Evolutionary conservation across 2,113 vertebrate genomes (phyloP), one percentile per base, ranked within the genome.

Genomic region (Neoarius graeffei): DNA sequence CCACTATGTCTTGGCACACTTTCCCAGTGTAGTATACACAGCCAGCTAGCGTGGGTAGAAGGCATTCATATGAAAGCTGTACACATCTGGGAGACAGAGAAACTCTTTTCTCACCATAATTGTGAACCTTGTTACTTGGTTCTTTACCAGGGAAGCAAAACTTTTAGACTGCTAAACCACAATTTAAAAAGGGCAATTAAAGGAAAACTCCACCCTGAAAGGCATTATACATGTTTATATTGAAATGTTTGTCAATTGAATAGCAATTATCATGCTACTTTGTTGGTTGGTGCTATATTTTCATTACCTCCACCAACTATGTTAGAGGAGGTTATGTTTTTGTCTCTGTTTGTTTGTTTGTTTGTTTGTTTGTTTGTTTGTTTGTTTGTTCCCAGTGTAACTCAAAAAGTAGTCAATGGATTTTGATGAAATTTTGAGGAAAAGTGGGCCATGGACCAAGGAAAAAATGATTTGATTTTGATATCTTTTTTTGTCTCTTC

Each of bases 61-160:
- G 80, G 35, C 57, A 82, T 5, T 82, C 80, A 25, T 42, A 62
- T 62, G 57, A 62, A 82, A 11, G 30, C 10, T 82, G 80, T 42
- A 62, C 57, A 82, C 57, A 62, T 82, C 80, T 82, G 80, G 80
- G 80, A 62, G n/a, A 62, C 57, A 42, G 57, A 42, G 57, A 81
- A 42, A 6, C 27, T 60, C 20, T 30, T 62, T 10, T 42, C n/a
- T 20, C 17, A 27, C 54, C 54, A 30, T 57, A 79, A 15, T 7
- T 57, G 5, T 57, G 14, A 50, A 76, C 20, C 19, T 54, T 27
- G 5, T 56, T 14, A 27, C 5, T 14, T 77, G 48, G 73, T 56
- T n/a, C 10, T 79, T 79, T 54, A 54, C 5, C 25, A 79, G 52
- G 73, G 2, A 52, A 13, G 20, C 73, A 76, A 52, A 52, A 23